phyloP scores from a whole-genome alignment of 2,797 vertebrate species.

The Hippopotamyrus pictus region DNA sequence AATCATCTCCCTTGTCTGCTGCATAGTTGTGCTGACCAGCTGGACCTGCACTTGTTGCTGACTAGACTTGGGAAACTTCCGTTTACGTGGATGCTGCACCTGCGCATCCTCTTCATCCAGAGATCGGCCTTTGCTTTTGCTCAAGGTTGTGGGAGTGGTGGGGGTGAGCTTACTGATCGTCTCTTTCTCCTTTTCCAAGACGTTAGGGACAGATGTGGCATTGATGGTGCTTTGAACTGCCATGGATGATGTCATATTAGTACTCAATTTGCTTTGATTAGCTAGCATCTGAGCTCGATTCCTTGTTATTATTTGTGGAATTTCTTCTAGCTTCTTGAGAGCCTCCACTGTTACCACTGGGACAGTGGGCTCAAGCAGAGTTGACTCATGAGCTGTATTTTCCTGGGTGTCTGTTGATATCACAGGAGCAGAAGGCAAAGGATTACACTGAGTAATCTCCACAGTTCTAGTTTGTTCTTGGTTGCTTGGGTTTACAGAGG shows the following conservation, averaged over 20 bases:
- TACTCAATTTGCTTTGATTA: slow-evolving; percentile 81
- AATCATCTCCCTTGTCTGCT: slow-evolving; percentile 95
- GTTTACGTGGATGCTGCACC: slow-evolving; percentile 89
- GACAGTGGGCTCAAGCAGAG: slow-evolving; percentile 62
- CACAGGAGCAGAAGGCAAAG: slow-evolving; percentile 40
- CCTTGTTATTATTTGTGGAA: slow-evolving; percentile 89
- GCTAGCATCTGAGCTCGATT: slow-evolving; percentile 88
- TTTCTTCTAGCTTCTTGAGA: slow-evolving; percentile 87
- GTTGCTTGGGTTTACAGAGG: slow-evolving; percentile 29
- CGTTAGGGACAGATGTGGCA: slow-evolving; percentile 24
- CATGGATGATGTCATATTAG: neutral
- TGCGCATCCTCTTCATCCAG: slow-evolving; percentile 86
- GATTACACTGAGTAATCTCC: slow-evolving; percentile 37
- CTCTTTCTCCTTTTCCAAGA: slow-evolving; percentile 61
- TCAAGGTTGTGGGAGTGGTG: slow-evolving; percentile 58
- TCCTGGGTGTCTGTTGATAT: slow-evolving; percentile 46
- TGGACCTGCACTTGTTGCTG: slow-evolving; percentile 80
- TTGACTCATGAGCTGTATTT: slow-evolving; percentile 51
- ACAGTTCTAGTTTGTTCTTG: slow-evolving; percentile 33
- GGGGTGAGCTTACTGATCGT: slow-evolving; percentile 30
- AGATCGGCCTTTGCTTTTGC: slow-evolving; percentile 74
- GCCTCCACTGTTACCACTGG: slow-evolving; percentile 55
- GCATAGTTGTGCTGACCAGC: slow-evolving; percentile 86
- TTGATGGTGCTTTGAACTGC: slow-evolving; percentile 11
- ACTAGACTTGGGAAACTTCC: slow-evolving; percentile 81